A percentile compares a stretch with the other conserved stretches of the same genome.
phyloP scores from a whole-genome alignment of 2,113 vertebrate genomes.

The Gymnogyps californianus region DNA sequence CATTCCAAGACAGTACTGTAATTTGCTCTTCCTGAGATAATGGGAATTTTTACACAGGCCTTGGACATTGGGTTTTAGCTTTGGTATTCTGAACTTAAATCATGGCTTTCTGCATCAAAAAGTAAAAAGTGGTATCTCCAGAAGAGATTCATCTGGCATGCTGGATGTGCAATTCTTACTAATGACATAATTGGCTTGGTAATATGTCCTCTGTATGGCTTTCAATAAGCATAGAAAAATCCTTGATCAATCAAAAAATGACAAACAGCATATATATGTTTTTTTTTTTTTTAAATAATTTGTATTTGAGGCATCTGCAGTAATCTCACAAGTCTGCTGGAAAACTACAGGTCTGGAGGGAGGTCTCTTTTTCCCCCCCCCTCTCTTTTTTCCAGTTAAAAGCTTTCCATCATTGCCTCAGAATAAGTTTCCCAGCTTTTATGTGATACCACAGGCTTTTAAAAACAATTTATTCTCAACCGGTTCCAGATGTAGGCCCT shows the following conservation, averaged over 20 bases:
- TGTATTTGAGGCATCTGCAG: background rate
- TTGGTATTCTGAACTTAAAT: background rate
- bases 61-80: background rate
- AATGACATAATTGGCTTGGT: background rate
- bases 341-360: background rate
- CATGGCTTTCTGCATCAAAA: background rate
- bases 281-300: background rate
- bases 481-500: background rate
- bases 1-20: background rate
- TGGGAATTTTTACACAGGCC: background rate
- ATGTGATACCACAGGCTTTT: conserved; percentile 1
- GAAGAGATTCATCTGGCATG: background rate
- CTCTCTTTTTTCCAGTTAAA: background rate
- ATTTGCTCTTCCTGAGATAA: conserved; percentile 32
- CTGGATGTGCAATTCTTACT: background rate
- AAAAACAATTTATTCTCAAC: conserved; percentile 36
- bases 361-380: background rate
- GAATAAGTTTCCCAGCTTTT: conserved; percentile 29
- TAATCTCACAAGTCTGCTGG: background rate
- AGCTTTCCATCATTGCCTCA: background rate
- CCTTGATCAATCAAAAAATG: background rate
- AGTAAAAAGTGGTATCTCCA: background rate
- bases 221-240: background rate
- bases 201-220: background rate
- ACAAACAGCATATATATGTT: background rate